Percentiles rank a stretch among this genome's conserved stretches.
These are phyloP conservation scores for Megamerina dolium DNA, from an alignment of 2,888 invertebrate genomes.

Conservation along the genomic window DNA sequence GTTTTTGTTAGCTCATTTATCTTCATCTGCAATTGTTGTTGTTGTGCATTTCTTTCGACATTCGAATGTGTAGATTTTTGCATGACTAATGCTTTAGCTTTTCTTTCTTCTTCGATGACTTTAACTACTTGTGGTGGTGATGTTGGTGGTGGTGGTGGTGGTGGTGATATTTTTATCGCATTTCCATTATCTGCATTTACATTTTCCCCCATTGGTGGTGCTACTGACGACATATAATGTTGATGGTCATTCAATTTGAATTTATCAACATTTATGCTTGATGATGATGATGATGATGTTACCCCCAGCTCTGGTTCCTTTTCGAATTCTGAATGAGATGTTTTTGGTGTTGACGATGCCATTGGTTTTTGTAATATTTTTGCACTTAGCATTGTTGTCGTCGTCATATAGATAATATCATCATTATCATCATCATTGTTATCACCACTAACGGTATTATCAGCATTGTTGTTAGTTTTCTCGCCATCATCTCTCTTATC, in stretches of 20 bases:
- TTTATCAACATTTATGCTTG: slow-evolving; percentile 25
- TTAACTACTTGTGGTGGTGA: neutral
- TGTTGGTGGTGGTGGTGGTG: too few species aligned
- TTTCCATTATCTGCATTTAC: neutral
- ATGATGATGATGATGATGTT: too few species aligned
- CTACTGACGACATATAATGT: slow-evolving; percentile 10
- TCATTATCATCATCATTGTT: slow-evolving; percentile 6
- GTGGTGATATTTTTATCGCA: neutral
- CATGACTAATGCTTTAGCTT: neutral
- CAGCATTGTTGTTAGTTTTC: slow-evolving; percentile 4
- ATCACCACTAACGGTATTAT: slow-evolving; percentile 4
- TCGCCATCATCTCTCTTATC: slow-evolving; percentile 19
- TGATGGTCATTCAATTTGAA: slow-evolving; percentile 23
- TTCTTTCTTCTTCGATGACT: neutral
- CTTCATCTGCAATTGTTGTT: slow-evolving; percentile 30
- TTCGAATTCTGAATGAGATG: neutral
- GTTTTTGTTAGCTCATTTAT: slow-evolving; percentile 24
- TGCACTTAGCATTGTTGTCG: slow-evolving; percentile 19
- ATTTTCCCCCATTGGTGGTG: neutral
- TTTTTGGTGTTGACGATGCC: slow-evolving; percentile 9
- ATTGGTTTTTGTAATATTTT: slow-evolving; percentile 7
- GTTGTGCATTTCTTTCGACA: slow-evolving; percentile 5
- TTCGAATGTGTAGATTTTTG: slow-evolving; percentile 2
- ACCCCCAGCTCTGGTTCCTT: too few species aligned
- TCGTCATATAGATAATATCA: slow-evolving; percentile 32